phyloP scores from a whole-genome alignment of 2,888 invertebrate species.

The Tromatobia lineatoria region DNA sequence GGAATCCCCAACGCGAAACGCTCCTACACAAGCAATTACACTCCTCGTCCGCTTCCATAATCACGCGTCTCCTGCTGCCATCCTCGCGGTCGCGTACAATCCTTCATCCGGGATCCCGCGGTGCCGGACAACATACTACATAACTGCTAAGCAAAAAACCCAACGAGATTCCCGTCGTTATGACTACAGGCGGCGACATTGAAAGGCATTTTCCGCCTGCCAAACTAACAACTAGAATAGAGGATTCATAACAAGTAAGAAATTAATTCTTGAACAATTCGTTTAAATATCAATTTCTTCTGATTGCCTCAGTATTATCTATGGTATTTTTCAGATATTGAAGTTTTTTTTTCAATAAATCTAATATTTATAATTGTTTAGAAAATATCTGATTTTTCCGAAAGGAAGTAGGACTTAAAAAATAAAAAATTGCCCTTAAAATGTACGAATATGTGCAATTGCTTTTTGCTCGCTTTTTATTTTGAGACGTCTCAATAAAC shows the following conservation, averaged over 20 bases:
- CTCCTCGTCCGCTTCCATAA: neutral
- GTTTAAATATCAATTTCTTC: too few relatives aligned
- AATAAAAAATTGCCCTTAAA: too few relatives aligned
- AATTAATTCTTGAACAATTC: too few relatives aligned
- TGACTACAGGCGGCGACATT: neutral
- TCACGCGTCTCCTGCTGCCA: neutral
- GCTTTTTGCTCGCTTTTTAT: too few relatives aligned
- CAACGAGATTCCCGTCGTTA: neutral
- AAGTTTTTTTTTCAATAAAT: too few relatives aligned
- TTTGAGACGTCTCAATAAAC: too few relatives aligned
- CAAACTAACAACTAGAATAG: neutral
- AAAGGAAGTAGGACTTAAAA: too few relatives aligned
- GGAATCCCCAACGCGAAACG: conserved; percentile 6
- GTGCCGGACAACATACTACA: neutral
- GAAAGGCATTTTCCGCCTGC: neutral
- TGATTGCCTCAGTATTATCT: too few relatives aligned
- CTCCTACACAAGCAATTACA: neutral
- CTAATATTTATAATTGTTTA: too few relatives aligned
- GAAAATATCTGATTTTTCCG: too few relatives aligned
- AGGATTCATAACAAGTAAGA: neutral
- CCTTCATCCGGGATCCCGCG: conserved; percentile 40
- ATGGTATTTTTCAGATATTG: too few relatives aligned
- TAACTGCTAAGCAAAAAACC: neutral
- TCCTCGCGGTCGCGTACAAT: neutral
- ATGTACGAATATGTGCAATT: too few relatives aligned